Conservation (phyloP, 92 coral and sea anemone genomes). For the Heteractis magnifica region DNA sequence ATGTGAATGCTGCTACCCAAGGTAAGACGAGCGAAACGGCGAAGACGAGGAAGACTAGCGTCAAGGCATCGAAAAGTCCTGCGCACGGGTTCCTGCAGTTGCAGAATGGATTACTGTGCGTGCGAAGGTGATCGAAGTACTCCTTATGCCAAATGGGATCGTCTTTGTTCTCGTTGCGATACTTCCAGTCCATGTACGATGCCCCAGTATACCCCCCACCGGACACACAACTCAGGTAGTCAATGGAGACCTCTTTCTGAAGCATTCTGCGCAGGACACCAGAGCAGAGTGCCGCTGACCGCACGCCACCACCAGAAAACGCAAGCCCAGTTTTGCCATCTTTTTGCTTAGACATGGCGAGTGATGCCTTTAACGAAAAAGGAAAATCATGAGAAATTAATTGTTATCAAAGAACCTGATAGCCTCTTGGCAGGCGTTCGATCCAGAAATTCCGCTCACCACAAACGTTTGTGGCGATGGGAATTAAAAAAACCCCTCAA, state of each 20-base stretch:
- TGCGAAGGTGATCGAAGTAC: slow-evolving; percentile 74
- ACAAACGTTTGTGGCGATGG: too few relatives aligned
- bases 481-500: too few relatives aligned
- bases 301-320: slow-evolving; percentile 39
- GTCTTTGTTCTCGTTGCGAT: slow-evolving; percentile 68
- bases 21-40: slow-evolving; percentile 64
- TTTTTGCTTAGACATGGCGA: background rate
- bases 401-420: too few relatives aligned
- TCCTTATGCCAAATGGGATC: slow-evolving; percentile 78
- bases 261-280: slow-evolving; percentile 70
- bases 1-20: slow-evolving; percentile 44
- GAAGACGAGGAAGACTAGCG: slow-evolving; percentile 32
- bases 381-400: background rate
- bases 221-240: slow-evolving; percentile 79
- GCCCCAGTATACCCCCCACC: slow-evolving; percentile 91
- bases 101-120: slow-evolving; percentile 42
- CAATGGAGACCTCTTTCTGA: slow-evolving; percentile 58
- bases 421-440: background rate
- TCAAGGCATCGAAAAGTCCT: slow-evolving; percentile 50
- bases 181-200: slow-evolving; percentile 90
- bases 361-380: background rate
- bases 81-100: slow-evolving; percentile 68
- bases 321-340: slow-evolving; percentile 32
- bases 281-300: slow-evolving; percentile 42
- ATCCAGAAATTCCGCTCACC: too few relatives aligned